Percentiles rank a stretch among this genome's conserved stretches.
Conservation (phyloP, 2,797 vertebrate species). For the Schizopygopsis pylzovi region DNA sequence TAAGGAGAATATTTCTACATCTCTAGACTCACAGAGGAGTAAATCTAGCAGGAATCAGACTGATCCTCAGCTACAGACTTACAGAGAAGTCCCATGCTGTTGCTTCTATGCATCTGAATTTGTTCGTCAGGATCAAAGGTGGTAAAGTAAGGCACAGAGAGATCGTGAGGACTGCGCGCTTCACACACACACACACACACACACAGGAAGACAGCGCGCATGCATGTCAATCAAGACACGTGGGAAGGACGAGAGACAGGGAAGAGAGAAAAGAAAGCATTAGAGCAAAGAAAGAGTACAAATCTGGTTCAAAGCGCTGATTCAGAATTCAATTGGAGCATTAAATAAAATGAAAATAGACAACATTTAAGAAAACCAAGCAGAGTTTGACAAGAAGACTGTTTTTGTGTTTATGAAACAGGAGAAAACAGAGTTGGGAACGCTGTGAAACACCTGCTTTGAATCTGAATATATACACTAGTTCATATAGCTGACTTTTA, state of each 20-base stretch:
- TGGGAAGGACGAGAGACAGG: conserved; percentile 2
- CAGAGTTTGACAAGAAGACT: neutral
- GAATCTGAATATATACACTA: too few relatives aligned
- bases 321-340: neutral
- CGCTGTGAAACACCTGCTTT: too few relatives aligned
- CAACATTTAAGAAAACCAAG: neutral
- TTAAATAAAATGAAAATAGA: neutral
- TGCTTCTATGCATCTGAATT: conserved; percentile 86
- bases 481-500: too few relatives aligned
- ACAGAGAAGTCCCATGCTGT: conserved; percentile 95
- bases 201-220: conserved; percentile 19
- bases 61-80: conserved; percentile 72
- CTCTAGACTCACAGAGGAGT: neutral
- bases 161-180: conserved; percentile 88
- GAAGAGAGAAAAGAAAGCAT: conserved; percentile 57
- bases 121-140: conserved; percentile 85
- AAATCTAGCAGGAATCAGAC: conserved; percentile 18
- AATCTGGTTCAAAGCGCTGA: neutral
- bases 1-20: neutral
- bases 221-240: conserved; percentile 33
- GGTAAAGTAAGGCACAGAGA: conserved; percentile 87
- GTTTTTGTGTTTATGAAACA: too few relatives aligned
- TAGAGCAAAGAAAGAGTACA: conserved; percentile 27
- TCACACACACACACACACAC: conserved; percentile 51
- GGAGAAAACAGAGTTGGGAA: too few relatives aligned